Evolutionary conservation across 2,113 vertebrate genomes (phyloP).

Genomic region (Sinosuthora webbiana): DNA sequence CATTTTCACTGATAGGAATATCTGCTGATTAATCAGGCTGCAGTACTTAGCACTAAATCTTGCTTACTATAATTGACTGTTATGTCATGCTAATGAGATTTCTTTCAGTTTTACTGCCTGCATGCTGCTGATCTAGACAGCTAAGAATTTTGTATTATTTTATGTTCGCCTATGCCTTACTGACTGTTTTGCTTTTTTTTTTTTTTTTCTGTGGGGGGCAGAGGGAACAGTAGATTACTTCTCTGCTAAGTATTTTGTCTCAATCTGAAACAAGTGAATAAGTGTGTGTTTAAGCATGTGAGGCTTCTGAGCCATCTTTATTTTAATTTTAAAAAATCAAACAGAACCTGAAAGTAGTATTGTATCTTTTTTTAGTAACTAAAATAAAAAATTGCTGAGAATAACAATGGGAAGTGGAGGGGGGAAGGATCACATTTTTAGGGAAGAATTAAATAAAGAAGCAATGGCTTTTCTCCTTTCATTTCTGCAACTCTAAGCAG

Average conservation of each 20-base stretch:
- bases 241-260: not conserved
- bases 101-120: conserved; percentile 4
- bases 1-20: not conserved
- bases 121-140: not conserved
- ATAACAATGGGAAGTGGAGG: not conserved
- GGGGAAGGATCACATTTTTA: not conserved
- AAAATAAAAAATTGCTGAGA: not conserved
- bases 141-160: not conserved
- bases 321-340: not conserved
- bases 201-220: accelerated
- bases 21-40: conserved; percentile 8
- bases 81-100: conserved; percentile 15
- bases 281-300: not conserved
- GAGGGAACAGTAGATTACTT: not conserved
- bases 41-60: not conserved
- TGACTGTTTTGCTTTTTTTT: not conserved
- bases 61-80: conserved; percentile 16
- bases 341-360: not conserved
- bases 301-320: not conserved
- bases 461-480: not conserved
- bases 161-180: not conserved
- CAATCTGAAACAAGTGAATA: not conserved
- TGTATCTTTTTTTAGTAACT: not conserved
- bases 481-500: not conserved
- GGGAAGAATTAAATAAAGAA: not conserved